phyloP scores from a whole-genome alignment of 2,888 invertebrate genomes.

The Sinopyrophorus schimmeli region DNA sequence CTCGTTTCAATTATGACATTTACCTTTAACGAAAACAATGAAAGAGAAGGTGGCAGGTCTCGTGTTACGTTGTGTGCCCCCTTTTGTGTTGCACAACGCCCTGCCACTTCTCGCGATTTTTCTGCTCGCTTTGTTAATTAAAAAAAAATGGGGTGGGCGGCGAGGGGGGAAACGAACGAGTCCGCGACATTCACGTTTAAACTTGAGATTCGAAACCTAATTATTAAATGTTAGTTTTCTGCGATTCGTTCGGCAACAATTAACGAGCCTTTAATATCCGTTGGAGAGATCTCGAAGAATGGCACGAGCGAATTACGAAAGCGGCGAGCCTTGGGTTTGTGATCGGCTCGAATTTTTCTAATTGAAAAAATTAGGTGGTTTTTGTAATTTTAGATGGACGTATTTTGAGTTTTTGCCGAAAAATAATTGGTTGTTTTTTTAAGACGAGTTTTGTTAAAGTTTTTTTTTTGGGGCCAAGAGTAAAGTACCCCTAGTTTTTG shows the following conservation, averaged over 20 bases:
- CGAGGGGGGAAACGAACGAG: too few relatives aligned
- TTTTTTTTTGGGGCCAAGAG: too few relatives aligned
- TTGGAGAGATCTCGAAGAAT: constrained; percentile 7
- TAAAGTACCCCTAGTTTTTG: too few relatives aligned
- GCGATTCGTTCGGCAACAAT: constrained; percentile 25
- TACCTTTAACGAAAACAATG: constrained; percentile 21
- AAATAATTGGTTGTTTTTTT: too few relatives aligned
- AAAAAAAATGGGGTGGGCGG: constrained; percentile 5
- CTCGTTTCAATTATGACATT: constrained; percentile 18
- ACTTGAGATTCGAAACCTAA: constrained; percentile 28
- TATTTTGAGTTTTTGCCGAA: too few relatives aligned
- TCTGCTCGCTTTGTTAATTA: constrained; percentile 25
- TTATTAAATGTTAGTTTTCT: constrained; percentile 24
- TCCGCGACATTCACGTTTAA: constrained; percentile 30
- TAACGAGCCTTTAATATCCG: constrained; percentile 17
- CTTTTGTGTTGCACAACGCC: constrained; percentile 27
- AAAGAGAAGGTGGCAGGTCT: constrained; percentile 27
- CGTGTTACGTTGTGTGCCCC: constrained; percentile 14
- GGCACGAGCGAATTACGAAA: constrained; percentile 18
- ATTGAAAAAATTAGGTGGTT: too few relatives aligned
- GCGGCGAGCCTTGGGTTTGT: constrained; percentile 15
- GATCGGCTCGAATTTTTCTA: too few relatives aligned
- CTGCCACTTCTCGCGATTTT: too few relatives aligned
- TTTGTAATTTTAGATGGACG: too few relatives aligned
- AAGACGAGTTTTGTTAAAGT: too few relatives aligned